A percentile compares a stretch with the other conserved stretches of the same genome.
These are phyloP conservation scores for Fulica atra DNA, from an alignment of 2,113 vertebrate species.

Conservation along the genomic window DNA sequence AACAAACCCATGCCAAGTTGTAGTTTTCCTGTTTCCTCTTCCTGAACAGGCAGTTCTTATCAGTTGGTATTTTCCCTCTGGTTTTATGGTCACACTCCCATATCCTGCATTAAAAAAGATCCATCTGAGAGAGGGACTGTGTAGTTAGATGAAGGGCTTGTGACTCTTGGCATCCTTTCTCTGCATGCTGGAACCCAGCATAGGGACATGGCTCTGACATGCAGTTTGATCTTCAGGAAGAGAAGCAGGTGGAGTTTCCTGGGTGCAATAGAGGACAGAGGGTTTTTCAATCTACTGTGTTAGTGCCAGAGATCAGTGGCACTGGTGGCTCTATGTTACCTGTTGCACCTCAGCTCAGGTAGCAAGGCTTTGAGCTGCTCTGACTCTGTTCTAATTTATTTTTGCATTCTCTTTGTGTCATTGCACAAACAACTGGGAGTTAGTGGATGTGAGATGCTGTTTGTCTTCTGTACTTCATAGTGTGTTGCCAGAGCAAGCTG, in stretches of 20 bases:
- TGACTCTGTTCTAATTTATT: background rate
- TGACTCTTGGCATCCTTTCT: background rate
- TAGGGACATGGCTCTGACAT: background rate
- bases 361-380: background rate
- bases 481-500: background rate
- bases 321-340: background rate
- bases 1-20: background rate
- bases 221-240: background rate
- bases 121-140: background rate
- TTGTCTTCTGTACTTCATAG: background rate
- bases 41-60: background rate
- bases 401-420: background rate
- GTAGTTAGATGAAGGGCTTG: background rate
- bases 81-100: background rate
- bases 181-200: rapidly evolving
- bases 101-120: background rate
- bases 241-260: background rate
- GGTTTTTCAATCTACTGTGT: background rate
- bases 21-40: background rate
- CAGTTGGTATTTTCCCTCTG: background rate
- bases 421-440: background rate
- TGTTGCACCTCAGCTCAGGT: background rate
- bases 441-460: background rate
- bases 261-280: background rate
- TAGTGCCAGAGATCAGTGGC: background rate